phyloP scores from a whole-genome alignment of 2,113 vertebrate species.

The Chiloscyllium plagiosum region DNA sequence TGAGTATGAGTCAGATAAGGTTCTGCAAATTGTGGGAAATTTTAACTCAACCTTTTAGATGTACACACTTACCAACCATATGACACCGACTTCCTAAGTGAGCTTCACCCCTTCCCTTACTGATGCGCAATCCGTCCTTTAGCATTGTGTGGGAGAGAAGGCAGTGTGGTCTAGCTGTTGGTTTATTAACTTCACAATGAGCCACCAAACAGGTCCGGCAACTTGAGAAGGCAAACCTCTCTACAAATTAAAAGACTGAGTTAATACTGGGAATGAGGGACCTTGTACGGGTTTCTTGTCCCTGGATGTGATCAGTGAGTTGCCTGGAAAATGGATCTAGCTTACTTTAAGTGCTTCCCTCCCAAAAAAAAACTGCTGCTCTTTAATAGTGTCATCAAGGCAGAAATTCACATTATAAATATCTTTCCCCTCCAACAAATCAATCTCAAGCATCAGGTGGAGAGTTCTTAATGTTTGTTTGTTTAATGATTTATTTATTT shows the following conservation, averaged over 20 bases:
- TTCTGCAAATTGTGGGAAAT: background rate
- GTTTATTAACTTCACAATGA: background rate
- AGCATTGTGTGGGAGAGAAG: background rate
- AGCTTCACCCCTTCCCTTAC: background rate
- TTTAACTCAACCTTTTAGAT: background rate
- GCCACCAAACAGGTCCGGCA: background rate
- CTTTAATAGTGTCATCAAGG: background rate
- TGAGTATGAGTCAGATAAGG: background rate
- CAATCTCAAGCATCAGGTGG: background rate
- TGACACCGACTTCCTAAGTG: background rate
- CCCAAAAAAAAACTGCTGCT: background rate
- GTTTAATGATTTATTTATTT: background rate
- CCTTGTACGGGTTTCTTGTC: background rate
- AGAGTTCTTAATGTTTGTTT: background rate
- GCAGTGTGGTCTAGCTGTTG: background rate
- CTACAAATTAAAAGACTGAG: background rate
- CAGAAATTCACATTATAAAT: background rate
- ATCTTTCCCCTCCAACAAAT: too few relatives aligned
- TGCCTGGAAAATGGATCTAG: background rate
- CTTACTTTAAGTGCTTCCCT: background rate
- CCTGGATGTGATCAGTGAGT: background rate
- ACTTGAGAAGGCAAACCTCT: background rate
- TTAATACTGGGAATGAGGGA: background rate
- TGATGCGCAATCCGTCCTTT: background rate
- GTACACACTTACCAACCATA: background rate